Conservation (phyloP, 2,113 vertebrate genomes). For the Campylomormyrus numenius region DNA sequence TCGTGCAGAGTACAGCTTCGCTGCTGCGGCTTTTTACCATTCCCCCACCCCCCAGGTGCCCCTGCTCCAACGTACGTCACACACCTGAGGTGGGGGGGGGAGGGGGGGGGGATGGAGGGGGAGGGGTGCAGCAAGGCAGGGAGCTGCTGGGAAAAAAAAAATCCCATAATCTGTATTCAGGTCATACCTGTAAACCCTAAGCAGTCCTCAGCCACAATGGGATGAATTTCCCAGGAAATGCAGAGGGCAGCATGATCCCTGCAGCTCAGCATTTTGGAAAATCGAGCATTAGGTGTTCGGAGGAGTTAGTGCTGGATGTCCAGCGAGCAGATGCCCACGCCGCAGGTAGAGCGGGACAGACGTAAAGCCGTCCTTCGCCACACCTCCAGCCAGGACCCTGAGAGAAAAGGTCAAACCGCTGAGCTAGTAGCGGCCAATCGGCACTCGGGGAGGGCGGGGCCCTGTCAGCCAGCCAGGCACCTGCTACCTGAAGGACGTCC, state of each 20-base stretch:
- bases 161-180: constrained; percentile 7
- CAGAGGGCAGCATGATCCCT: neutral
- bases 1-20: neutral
- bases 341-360: neutral
- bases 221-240: neutral
- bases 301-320: neutral
- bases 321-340: neutral
- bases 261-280: neutral
- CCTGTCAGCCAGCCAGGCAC: neutral
- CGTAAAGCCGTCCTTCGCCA: neutral
- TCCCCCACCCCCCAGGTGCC: neutral
- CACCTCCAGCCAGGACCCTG: neutral
- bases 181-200: neutral
- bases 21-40: neutral
- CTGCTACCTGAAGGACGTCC: neutral
- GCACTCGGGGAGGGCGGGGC: neutral
- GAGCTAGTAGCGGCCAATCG: neutral
- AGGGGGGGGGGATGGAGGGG: neutral
- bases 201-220: neutral
- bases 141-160: neutral
- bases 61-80: neutral
- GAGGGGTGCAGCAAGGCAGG: neutral
- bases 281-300: neutral
- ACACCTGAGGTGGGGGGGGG: neutral
- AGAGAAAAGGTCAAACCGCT: neutral